phyloP scores from a whole-genome alignment of 2,797 vertebrate genomes.

The Gymnothorax javanicus region DNA sequence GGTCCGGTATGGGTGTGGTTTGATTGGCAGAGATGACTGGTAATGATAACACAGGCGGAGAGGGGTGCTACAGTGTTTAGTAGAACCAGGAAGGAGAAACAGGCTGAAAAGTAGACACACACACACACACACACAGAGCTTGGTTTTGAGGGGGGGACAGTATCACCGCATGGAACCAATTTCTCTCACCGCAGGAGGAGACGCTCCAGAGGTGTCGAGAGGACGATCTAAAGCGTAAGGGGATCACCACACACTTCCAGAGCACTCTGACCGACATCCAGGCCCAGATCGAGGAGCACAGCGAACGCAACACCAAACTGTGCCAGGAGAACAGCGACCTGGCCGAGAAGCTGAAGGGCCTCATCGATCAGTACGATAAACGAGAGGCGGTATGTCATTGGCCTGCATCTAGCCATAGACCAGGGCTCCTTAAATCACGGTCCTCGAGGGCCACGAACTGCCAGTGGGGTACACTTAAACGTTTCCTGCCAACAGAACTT shows the following conservation, averaged over 20 bases:
- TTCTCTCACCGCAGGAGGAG: constrained; percentile 80
- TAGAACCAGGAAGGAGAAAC: too few species aligned
- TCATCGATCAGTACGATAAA: constrained; percentile 95
- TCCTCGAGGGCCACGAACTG: too few species aligned
- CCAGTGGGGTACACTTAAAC: not conserved
- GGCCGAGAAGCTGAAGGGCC: constrained; percentile 92
- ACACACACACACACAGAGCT: not conserved
- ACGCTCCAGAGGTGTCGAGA: constrained; percentile 91
- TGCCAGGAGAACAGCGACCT: constrained; percentile 94
- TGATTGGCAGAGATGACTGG: too few species aligned
- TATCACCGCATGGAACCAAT: not conserved
- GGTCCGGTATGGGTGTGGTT: too few species aligned
- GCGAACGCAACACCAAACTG: constrained; percentile 90
- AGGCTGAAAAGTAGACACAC: not conserved
- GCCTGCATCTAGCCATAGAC: not conserved
- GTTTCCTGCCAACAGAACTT: constrained; percentile 78
- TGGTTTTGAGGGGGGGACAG: not conserved
- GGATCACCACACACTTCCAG: constrained; percentile 98
- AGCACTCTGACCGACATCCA: constrained; percentile 93
- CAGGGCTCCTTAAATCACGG: not conserved
- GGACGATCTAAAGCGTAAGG: constrained; percentile 96
- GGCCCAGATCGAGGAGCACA: constrained; percentile 96
- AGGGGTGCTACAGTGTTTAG: too few species aligned
- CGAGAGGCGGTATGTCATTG: constrained; percentile 83
- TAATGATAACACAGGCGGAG: too few species aligned